Evolutionary conservation across 1,140 invertebrate species (phyloP), one percentile per base, ranked within the genome.

Genomic region (Sminthurinus signatus): DNA sequence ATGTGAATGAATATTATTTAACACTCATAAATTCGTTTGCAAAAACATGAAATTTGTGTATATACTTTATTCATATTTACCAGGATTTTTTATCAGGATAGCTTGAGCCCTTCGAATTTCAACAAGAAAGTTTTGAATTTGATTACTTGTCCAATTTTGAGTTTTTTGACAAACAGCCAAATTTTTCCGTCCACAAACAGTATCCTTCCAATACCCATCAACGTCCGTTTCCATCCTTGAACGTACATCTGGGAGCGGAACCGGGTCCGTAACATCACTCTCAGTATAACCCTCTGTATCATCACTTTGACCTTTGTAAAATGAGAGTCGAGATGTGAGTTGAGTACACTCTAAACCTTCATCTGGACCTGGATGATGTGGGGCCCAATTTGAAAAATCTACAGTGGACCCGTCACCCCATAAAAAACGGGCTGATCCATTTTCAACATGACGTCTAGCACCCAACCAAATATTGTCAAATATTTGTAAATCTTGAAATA

Each of bases 131-230:
- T n/a, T 2, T 27, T 36, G 60, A 12, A 61, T n/a, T 23, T 36
- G 3, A 1, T 15, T 5, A n/a, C 2, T n/a, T n/a, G 60, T 12
- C 48, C 32, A 61, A 1, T 21, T 21, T 29, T 50, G 48, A 17
- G 25, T 1, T 42, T 52, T 52, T 42, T 61, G 60, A 28, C 60
- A 61, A 0, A 61, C 32, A 4, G 52, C 60, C 0, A 61, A n/a
- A 51, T 61, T 61, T 8, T 21, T 2, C 10, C 44, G 51, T 17
- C 2, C 17, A 27, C 60, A 61, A 0, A 48, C 5, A 2, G 28
- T 21, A 42, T 52, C 60, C 1, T 1, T 27, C 60, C 60, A 61
- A 5, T 14, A 8, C 19, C 60, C 60, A 32, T 61, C 60, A 2
- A 32, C 48, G 4, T 3, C 48, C 15, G 32, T 5, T 36, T 36